These are phyloP conservation scores for Perdita meconis DNA, from an alignment of 2,888 invertebrate genomes.

Conservation along the genomic window DNA sequence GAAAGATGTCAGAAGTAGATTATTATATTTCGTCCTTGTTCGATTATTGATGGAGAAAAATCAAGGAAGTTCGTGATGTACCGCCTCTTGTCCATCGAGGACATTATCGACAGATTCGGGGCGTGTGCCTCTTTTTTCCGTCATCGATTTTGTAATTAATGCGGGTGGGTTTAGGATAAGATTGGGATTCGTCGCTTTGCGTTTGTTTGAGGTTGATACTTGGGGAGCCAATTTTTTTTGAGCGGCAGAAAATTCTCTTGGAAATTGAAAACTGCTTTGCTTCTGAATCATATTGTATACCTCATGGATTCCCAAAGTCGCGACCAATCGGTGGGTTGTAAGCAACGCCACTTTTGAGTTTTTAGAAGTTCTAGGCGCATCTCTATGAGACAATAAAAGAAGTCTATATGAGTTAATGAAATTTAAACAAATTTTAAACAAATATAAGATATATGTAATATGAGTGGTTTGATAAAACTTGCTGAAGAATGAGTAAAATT, in stretches of 20 bases:
- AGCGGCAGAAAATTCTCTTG: neutral
- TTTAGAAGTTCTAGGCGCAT: too few species aligned
- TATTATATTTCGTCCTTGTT: slow-evolving; percentile 24
- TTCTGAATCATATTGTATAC: too few species aligned
- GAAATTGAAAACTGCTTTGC: too few species aligned
- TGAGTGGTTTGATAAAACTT: too few species aligned
- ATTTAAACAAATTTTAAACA: too few species aligned
- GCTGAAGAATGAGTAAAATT: too few species aligned
- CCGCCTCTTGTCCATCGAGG: neutral
- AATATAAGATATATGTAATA: too few species aligned
- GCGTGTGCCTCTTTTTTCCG: neutral
- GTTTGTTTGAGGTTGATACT: neutral
- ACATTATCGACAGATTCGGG: slow-evolving; percentile 1
- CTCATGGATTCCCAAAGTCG: too few species aligned
- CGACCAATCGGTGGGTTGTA: too few species aligned
- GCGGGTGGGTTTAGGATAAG: neutral
- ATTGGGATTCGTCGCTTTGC: neutral
- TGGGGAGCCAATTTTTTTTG: neutral
- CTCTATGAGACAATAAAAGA: too few species aligned
- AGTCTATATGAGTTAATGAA: too few species aligned
- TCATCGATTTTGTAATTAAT: slow-evolving; percentile 40
- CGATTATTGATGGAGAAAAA: slow-evolving; percentile 17
- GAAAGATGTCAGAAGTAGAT: slow-evolving; percentile 16
- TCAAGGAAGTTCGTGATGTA: slow-evolving; percentile 10
- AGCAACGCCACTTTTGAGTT: too few species aligned